These are phyloP conservation scores for Cepaea nemoralis DNA, from an alignment of 1,140 invertebrate species.

Conservation along the genomic window DNA sequence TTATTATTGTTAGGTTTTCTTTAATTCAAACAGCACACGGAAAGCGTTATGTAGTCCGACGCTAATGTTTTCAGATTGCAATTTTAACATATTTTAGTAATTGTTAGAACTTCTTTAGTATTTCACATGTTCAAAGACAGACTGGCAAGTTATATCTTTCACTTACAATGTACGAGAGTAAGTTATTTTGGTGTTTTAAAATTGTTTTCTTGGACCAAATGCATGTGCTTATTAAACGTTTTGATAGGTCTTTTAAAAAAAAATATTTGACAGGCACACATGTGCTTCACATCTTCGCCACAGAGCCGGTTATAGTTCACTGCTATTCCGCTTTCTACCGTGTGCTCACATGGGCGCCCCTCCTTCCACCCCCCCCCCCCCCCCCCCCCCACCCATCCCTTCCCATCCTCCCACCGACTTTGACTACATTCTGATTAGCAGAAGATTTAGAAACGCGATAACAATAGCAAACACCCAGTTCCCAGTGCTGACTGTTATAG, in stretches of 20 bases:
- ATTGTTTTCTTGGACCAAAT: constrained; percentile 1
- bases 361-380: no score
- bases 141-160: neutral
- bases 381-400: no score
- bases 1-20: neutral
- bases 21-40: neutral
- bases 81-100: neutral
- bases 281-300: no score
- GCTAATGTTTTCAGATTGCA: neutral
- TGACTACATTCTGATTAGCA: no score
- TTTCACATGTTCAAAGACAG: neutral
- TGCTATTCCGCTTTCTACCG: no score
- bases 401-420: no score
- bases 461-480: no score
- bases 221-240: constrained; percentile 34
- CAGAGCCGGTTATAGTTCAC: no score
- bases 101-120: neutral
- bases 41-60: neutral
- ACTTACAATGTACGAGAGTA: constrained; percentile 8
- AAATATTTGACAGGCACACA: no score
- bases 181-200: neutral
- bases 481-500: no score
- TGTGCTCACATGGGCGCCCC: no score
- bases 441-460: no score
- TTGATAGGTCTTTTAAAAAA: constrained; percentile 32